phyloP scores from a whole-genome alignment of 2,113 vertebrate genomes.

The Gallinago media region DNA sequence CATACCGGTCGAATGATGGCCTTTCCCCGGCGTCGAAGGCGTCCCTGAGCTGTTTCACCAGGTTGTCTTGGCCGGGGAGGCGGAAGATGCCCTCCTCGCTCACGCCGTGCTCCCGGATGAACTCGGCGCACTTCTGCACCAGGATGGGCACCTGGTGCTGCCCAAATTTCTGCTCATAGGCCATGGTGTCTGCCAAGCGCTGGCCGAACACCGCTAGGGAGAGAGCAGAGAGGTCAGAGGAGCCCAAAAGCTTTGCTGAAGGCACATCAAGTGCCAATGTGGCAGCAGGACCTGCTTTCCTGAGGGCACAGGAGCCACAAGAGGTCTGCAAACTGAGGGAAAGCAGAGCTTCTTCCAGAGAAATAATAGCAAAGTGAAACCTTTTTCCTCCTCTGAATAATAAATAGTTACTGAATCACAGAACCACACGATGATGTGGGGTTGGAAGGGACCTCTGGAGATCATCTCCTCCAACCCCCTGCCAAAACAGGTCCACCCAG shows the following conservation, averaged over 20 bases:
- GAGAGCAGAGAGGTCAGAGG: neutral
- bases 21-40: conserved; percentile 94
- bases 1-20: conserved; percentile 89
- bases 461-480: too few species aligned
- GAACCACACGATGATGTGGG: too few species aligned
- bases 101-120: conserved; percentile 87
- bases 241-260: neutral
- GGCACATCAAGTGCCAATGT: rapidly evolving
- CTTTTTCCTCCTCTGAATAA: neutral
- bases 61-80: conserved; percentile 94
- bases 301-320: neutral
- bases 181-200: conserved; percentile 84
- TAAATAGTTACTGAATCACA: neutral
- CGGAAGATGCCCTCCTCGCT: conserved; percentile 95
- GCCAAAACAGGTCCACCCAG: too few species aligned
- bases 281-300: neutral
- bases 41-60: conserved; percentile 90
- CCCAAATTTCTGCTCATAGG: conserved; percentile 88
- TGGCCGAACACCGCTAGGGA: conserved; percentile 87
- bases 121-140: conserved; percentile 91
- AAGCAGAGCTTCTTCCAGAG: neutral
- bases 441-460: too few species aligned
- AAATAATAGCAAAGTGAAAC: neutral
- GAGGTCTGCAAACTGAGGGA: neutral
- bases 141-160: conserved; percentile 88